Base-by-base conservation (phyloP, 1,140 invertebrate genomes). In the Pectinophora gossypiella region DNA sequence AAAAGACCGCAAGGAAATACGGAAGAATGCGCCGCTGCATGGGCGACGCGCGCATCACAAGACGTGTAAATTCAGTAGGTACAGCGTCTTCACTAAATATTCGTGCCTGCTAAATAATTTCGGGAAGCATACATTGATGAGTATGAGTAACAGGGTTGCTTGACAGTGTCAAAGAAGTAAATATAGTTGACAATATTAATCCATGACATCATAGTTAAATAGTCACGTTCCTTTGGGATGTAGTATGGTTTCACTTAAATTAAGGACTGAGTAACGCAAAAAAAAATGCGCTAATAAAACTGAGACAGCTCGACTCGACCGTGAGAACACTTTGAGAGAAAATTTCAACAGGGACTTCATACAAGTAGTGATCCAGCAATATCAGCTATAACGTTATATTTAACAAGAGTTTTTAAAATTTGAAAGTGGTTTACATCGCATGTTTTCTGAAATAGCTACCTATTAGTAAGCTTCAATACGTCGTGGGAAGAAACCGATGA, bases 1-100 rank as follows among this genome's bases (percentile, higher is more conserved):
- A 79, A 75, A 76, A 72, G 68, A 67, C 62, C 55, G 57, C 62
- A 62, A 66, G 67, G 15, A 68, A 68, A 65, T 61, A 64, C 64
- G 67, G 65, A 71, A 71, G 64, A 75, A 64, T 64, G 57, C 58
- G 55, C 44, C 62, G 51, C 58, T 40, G 13, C 13, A 16, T 16
- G 12, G 36, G 13, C 2, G 27, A 32, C 27, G 27, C 27, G 27
- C 9, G 27, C 27, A 32, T n/a, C n/a, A n/a, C n/a, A n/a, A n/a
- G n/a, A n/a, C 5, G 35, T 10, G 48, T n/a, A n/a, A n/a, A n/a
- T n/a, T n/a, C n/a, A n/a, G n/a, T n/a, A n/a, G n/a, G n/a, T n/a
- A n/a, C n/a, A n/a, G n/a, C n/a, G n/a, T n/a, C n/a, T n/a, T n/a
- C n/a, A n/a, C n/a, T n/a, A n/a, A n/a, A n/a, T n/a, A n/a, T n/a